A percentile compares a stretch with the other conserved stretches of the same genome.
Conservation (phyloP, 2,888 invertebrate genomes). For the Dryobotodes eremita region DNA sequence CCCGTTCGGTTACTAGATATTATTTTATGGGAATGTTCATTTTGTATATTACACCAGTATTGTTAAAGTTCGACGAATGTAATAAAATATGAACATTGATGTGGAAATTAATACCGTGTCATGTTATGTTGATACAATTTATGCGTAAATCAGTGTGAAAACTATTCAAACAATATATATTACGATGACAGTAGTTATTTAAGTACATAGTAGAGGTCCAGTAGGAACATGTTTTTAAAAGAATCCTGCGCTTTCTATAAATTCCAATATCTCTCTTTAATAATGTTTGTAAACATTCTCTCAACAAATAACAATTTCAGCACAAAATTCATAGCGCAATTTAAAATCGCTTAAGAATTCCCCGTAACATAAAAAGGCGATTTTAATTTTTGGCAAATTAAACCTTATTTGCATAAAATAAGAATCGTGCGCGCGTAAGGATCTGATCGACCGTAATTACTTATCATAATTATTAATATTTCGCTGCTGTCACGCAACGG, state of each 20-base stretch:
- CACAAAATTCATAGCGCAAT: slow-evolving; percentile 49
- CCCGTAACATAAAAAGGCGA: slow-evolving; percentile 48
- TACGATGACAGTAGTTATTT: neutral
- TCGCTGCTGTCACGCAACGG: slow-evolving; percentile 85
- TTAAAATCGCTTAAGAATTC: slow-evolving; percentile 55
- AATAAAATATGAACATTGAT: slow-evolving; percentile 64
- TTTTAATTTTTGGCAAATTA: slow-evolving; percentile 70
- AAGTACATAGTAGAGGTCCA: neutral
- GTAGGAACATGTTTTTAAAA: neutral
- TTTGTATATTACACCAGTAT: slow-evolving; percentile 57
- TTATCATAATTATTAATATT: slow-evolving; percentile 85
- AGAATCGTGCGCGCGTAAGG: slow-evolving; percentile 70
- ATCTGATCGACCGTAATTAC: slow-evolving; percentile 78
- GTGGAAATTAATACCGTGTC: slow-evolving; percentile 32
- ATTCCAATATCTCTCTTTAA: neutral
- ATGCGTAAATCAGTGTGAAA: slow-evolving; percentile 49
- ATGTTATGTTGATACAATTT: slow-evolving; percentile 26
- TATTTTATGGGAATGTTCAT: slow-evolving; percentile 59
- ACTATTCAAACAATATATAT: slow-evolving; percentile 9
- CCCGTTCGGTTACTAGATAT: slow-evolving; percentile 48
- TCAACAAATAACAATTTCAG: slow-evolving; percentile 22
- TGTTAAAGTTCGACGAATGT: slow-evolving; percentile 71
- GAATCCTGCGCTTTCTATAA: neutral
- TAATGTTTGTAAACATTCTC: slow-evolving; percentile 40
- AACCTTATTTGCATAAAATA: slow-evolving; percentile 77